Percentiles rank a stretch among this genome's conserved stretches.
phyloP scores from a whole-genome alignment of 2,888 invertebrate genomes.

The Rhagophthalmus giganteus region DNA sequence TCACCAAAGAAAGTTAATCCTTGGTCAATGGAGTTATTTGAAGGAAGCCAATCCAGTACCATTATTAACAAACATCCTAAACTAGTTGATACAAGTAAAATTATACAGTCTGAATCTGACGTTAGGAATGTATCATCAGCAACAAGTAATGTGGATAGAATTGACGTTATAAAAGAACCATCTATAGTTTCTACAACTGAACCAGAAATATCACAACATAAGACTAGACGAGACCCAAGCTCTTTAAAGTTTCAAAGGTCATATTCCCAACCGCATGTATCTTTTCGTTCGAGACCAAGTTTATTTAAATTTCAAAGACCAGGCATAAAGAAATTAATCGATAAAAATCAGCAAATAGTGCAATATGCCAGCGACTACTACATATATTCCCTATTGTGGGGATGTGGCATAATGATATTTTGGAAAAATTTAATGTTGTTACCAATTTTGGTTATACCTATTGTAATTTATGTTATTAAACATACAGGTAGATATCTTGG shows the following conservation, averaged over 20 bases:
- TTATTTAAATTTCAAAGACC: slow-evolving; percentile 19
- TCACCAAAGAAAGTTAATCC: slow-evolving; percentile 43
- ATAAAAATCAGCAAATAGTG: slow-evolving; percentile 25
- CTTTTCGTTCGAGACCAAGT: slow-evolving; percentile 30
- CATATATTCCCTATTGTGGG: slow-evolving; percentile 78
- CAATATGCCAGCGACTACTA: slow-evolving; percentile 69
- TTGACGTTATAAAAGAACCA: slow-evolving; percentile 34
- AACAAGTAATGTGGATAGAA: background rate
- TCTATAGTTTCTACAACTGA: slow-evolving; percentile 15
- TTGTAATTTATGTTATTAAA: slow-evolving; percentile 70
- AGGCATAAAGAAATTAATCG: background rate
- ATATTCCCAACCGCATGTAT: slow-evolving; percentile 46
- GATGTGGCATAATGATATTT: slow-evolving; percentile 78
- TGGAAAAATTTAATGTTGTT: slow-evolving; percentile 86
- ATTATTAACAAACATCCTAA: too few species aligned
- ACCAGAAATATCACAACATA: slow-evolving; percentile 29
- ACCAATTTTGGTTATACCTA: slow-evolving; percentile 75
- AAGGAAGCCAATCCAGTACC: too few species aligned
- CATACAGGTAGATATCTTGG: slow-evolving; percentile 59
- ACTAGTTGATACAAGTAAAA: too few species aligned
- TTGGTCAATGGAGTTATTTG: slow-evolving; percentile 51
- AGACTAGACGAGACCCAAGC: slow-evolving; percentile 13
- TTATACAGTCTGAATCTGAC: background rate
- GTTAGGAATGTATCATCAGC: background rate
- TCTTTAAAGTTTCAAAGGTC: slow-evolving; percentile 46